Evolutionary conservation across 2,113 vertebrate species (phyloP), one percentile per base, ranked within the genome.

Genomic region (Engystomops pustulosus): DNA sequence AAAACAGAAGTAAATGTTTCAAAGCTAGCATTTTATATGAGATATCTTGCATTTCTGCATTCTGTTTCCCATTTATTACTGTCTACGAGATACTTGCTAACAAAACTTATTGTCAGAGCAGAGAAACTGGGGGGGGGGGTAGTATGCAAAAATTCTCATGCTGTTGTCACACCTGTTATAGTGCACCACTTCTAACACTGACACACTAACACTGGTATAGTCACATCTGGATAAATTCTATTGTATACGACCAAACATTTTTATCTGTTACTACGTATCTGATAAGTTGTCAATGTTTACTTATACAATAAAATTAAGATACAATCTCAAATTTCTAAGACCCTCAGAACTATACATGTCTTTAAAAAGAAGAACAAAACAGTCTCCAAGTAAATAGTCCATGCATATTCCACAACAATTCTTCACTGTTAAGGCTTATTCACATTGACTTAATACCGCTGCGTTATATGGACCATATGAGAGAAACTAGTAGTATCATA

Each of bases 1-100:
- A 6, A 34, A 65, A 65, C 18, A 18, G 12, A 15, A 18, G 58
- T 11, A 62, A 6, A 32, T 32, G 17, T 36, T 65, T 18, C 60
- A 20, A 32, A 17, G 8, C 11, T 69, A 80, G 79, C 25, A 80
- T 23, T 36, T 36, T 10, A 67, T 18, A 51, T 68, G 25, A 23
- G 32, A 34, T 34, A 36, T 38, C 36, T 49, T 36, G 79, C 30
- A 34, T 34, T 80, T 65, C 0, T 34, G 32, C 15, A 53, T 69
- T 80, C 23, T 51, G 38, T 51, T 67, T 69, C 30, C n/a, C 32
- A 69, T 80, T 69, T 53, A 38, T 51, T 30, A 80, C 1, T 69
- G 79, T 53, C 41, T 12, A 36, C 45, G 30, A 25, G 27, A 51
- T 49, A 30, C 25, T 38, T 68, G 27, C 79, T 69, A 51, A 51